Percentiles rank a stretch among this genome's conserved stretches.
These are phyloP conservation scores for Drosophila neocordata DNA, from an alignment of 1,140 invertebrate genomes.

Conservation along the genomic window DNA sequence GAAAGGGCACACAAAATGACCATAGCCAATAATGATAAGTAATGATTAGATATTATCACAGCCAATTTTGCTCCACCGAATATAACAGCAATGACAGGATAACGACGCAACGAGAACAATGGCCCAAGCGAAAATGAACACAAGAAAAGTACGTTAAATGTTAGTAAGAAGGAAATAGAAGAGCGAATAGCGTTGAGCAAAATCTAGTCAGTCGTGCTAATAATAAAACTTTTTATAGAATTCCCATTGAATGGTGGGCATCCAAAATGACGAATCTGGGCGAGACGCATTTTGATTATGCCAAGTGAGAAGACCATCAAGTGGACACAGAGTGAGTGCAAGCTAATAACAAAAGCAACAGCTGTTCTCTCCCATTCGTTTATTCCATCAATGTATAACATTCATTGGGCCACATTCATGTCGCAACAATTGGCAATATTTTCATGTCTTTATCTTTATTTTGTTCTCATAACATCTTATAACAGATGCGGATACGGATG, in stretches of 20 bases:
- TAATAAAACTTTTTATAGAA: slow-evolving; percentile 70
- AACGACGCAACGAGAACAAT: slow-evolving; percentile 39
- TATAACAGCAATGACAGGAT: slow-evolving; percentile 36
- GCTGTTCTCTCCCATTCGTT: slow-evolving; percentile 40
- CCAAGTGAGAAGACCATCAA: slow-evolving; percentile 24
- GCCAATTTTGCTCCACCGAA: slow-evolving; percentile 56
- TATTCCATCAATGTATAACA: neutral
- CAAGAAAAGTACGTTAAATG: slow-evolving; percentile 20
- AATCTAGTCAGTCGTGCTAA: slow-evolving; percentile 38
- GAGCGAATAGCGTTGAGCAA: slow-evolving; percentile 19
- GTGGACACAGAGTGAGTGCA: neutral
- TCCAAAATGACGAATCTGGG: slow-evolving; percentile 22
- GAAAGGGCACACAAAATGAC: slow-evolving; percentile 37
- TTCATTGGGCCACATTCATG: slow-evolving; percentile 1
- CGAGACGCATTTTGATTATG: slow-evolving; percentile 10
- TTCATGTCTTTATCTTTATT: slow-evolving; percentile 57
- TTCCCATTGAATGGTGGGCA: slow-evolving; percentile 38
- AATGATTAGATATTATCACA: slow-evolving; percentile 80
- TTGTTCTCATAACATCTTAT: neutral
- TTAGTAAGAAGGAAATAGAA: neutral
- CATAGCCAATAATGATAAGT: slow-evolving; percentile 75
- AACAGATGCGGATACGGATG: slow-evolving; percentile 30
- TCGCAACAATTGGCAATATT: neutral
- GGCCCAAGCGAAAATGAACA: slow-evolving; percentile 28
- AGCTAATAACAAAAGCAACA: slow-evolving; percentile 40